A percentile compares a stretch with the other conserved stretches of the same genome.
Conservation (phyloP, 1,140 invertebrate species). For the Temnothorax curvispinosus region DNA sequence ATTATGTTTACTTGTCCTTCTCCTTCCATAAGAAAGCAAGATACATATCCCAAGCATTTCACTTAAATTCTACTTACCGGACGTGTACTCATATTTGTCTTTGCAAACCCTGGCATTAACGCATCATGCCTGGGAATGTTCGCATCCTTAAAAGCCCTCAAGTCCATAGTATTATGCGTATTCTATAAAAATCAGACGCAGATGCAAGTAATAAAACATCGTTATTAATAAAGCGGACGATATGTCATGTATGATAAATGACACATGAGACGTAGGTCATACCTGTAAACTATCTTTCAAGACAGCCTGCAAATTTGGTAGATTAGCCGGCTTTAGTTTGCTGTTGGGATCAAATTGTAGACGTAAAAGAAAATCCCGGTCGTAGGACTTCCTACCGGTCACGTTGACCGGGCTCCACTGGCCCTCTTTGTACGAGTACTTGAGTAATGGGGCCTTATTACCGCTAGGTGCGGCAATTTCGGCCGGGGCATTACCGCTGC, state of each 20-base stretch:
- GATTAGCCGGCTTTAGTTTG: conserved; percentile 90
- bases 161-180: conserved; percentile 58
- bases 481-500: not conserved
- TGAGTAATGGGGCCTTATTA: conserved; percentile 66
- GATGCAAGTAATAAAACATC: no score
- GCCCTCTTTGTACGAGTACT: conserved; percentile 87
- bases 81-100: conserved; percentile 70
- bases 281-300: conserved; percentile 85
- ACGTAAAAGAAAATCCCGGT: conserved; percentile 91
- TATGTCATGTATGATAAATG: no score
- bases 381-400: conserved; percentile 93
- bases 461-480: conserved; percentile 8
- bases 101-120: conserved; percentile 77
- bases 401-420: conserved; percentile 95
- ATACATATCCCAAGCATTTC: not conserved
- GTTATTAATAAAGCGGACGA: no score
- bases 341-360: conserved; percentile 91
- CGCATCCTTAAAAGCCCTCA: conserved; percentile 74
- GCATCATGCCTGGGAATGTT: conserved; percentile 74
- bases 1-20: conserved; percentile 62
- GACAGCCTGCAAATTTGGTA: conserved; percentile 88
- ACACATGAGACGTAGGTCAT: not conserved
- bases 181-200: conserved; percentile 17
- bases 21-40: not conserved
- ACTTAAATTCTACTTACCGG: conserved; percentile 70